Conservation (phyloP, 2,797 vertebrate species). For the Tachyglossus aculeatus region DNA sequence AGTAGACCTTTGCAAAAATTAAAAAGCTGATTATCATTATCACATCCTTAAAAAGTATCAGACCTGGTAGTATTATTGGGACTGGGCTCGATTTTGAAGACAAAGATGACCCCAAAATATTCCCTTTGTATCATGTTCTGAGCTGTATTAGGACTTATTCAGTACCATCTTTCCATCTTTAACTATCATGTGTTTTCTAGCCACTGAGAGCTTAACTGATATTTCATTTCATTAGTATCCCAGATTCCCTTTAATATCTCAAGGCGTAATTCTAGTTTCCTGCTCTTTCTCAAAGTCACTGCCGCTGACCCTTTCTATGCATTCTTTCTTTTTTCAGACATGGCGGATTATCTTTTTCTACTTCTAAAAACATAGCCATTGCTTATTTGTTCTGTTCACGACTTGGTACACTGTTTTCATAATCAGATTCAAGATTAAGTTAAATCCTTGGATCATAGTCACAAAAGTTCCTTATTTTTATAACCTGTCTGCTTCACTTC, state of each 20-base stretch:
- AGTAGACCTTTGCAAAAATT: neutral
- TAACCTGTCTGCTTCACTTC: neutral
- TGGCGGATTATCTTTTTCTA: neutral
- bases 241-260: neutral
- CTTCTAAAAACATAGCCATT: neutral
- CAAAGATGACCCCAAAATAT: neutral
- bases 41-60: slow-evolving; percentile 12
- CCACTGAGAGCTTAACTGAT: neutral
- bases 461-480: neutral
- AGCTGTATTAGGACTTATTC: neutral
- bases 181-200: neutral
- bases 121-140: neutral
- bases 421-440: neutral
- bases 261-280: neutral
- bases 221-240: neutral
- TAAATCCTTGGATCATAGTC: neutral
- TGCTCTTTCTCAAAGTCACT: neutral
- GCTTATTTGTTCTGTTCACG: neutral
- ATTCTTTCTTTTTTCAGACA: neutral
- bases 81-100: neutral
- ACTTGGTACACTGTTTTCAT: neutral
- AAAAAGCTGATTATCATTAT: slow-evolving; percentile 27
- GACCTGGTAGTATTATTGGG: neutral
- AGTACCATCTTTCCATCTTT: neutral
- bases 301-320: neutral